Conservation (phyloP, 2,888 invertebrate species). For the Nephrotoma guestfalica region DNA sequence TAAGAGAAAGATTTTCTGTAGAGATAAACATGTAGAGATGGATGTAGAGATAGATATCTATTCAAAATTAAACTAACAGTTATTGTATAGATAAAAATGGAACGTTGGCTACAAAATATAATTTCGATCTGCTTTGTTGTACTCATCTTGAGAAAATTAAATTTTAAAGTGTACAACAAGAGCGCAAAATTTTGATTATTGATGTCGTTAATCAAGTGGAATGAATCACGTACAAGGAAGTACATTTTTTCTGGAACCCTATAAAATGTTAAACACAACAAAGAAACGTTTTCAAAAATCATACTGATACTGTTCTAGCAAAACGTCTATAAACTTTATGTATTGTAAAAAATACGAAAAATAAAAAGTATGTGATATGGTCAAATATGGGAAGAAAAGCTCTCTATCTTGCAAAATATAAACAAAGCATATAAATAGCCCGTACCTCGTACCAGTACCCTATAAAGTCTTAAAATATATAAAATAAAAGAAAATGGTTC, state of each 20-base stretch:
- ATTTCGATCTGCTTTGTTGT: no score
- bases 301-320: background rate
- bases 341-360: background rate
- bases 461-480: no score
- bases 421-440: background rate
- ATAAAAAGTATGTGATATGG: background rate
- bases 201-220: background rate
- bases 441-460: background rate
- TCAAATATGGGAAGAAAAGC: background rate
- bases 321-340: background rate
- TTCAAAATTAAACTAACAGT: no score
- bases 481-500: background rate
- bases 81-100: no score
- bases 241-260: background rate
- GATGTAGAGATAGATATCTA: no score
- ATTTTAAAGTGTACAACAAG: background rate
- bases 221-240: background rate
- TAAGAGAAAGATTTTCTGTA: no score
- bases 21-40: no score
- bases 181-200: background rate
- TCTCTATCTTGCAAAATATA: background rate
- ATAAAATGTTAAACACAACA: background rate
- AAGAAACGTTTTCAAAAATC: background rate
- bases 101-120: no score
- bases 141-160: background rate